Conservation (phyloP, 1,140 invertebrate species). For the Drosophila novamexicana region DNA sequence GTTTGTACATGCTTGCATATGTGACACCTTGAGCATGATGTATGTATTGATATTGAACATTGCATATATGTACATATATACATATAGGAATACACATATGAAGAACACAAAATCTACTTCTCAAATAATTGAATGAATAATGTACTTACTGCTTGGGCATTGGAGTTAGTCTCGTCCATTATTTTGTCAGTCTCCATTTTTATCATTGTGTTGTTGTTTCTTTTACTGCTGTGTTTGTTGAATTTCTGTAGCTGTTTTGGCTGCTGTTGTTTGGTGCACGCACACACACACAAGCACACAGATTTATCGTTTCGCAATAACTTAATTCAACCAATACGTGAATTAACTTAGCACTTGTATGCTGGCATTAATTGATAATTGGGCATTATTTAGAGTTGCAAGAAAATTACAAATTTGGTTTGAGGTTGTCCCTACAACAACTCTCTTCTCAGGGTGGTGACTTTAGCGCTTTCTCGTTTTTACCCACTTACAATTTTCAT, state of each 20-base stretch:
- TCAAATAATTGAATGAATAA: slow-evolving; percentile 19
- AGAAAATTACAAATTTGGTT: slow-evolving; percentile 42
- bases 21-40: slow-evolving; percentile 71
- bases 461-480: slow-evolving; percentile 57
- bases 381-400: slow-evolving; percentile 40
- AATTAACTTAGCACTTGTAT: slow-evolving; percentile 30
- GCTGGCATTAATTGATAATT: slow-evolving; percentile 25
- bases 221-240: slow-evolving; percentile 70
- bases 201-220: slow-evolving; percentile 79
- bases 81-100: not conserved
- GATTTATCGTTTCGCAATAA: slow-evolving; percentile 40
- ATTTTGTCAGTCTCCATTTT: slow-evolving; percentile 86
- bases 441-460: slow-evolving; percentile 51
- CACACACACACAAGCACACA: slow-evolving; percentile 27
- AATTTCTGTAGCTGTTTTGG: slow-evolving; percentile 57
- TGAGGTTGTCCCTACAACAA: slow-evolving; percentile 48
- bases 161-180: slow-evolving; percentile 85
- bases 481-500: slow-evolving; percentile 47
- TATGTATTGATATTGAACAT: slow-evolving; percentile 19
- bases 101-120: not conserved
- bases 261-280: slow-evolving; percentile 21
- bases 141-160: slow-evolving; percentile 82
- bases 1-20: slow-evolving; percentile 17
- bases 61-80: slow-evolving; percentile 15
- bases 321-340: slow-evolving; percentile 26